phyloP scores from a whole-genome alignment of 2,113 vertebrate species.

The Myrmophylax atrothorax region DNA sequence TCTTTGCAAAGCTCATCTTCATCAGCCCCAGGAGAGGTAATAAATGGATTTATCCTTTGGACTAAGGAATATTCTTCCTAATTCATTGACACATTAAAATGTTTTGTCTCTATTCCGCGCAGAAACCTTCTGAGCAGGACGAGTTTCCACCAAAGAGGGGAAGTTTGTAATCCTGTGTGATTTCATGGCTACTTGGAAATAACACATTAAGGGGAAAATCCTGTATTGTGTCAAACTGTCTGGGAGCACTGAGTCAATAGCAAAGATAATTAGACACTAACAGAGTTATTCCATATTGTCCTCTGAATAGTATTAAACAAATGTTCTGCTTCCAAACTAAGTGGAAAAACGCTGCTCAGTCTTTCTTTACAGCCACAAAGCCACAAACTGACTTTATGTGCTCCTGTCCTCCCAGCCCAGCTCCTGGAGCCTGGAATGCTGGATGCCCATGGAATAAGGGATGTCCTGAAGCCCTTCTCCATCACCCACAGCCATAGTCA shows the following conservation, averaged over 20 bases:
- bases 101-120: background rate
- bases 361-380: background rate
- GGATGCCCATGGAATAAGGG: too few relatives aligned
- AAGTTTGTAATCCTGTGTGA: background rate
- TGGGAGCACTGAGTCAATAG: background rate
- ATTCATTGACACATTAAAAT: background rate
- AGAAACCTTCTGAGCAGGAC: background rate
- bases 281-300: background rate
- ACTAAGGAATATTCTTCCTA: background rate
- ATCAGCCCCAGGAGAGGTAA: background rate
- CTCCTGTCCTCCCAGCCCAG: background rate
- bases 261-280: conserved; percentile 24
- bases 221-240: background rate
- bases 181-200: conserved; percentile 2
- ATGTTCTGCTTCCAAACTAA: background rate
- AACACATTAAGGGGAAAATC: background rate
- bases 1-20: background rate
- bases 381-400: background rate
- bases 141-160: background rate
- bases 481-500: background rate
- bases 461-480: background rate
- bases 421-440: background rate
- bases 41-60: background rate
- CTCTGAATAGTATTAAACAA: background rate
- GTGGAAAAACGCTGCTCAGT: background rate